Evolutionary conservation across 2,113 vertebrate genomes (phyloP).

Genomic region (Cariama cristata): DNA sequence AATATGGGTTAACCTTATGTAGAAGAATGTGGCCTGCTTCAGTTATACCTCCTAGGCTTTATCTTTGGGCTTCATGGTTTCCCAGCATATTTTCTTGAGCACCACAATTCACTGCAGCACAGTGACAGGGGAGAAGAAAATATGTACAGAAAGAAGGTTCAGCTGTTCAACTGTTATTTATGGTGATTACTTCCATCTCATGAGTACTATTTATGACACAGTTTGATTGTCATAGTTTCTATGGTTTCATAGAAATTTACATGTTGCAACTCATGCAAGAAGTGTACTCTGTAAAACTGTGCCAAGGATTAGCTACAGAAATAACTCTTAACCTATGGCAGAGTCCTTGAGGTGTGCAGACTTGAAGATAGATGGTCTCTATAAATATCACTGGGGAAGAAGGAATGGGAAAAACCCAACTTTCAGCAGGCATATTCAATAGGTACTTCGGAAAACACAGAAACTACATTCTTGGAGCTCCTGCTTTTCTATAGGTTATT

Average conservation of each 20-base stretch:
- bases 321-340: not conserved
- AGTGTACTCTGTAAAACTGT: not conserved
- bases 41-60: not conserved
- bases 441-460: not conserved
- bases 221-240: slow-evolving; percentile 41
- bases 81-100: not conserved
- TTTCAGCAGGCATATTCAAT: not conserved
- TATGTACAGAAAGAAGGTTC: not conserved
- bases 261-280: not conserved
- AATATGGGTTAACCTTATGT: not conserved
- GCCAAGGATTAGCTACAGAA: not conserved
- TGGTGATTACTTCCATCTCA: not conserved
- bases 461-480: not conserved
- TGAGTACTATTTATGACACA: not conserved
- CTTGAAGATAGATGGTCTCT: not conserved
- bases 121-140: not conserved
- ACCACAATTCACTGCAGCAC: not conserved
- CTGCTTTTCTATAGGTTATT: not conserved
- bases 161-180: slow-evolving; percentile 1
- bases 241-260: slow-evolving; percentile 30
- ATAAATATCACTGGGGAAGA: not conserved
- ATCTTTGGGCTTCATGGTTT: not conserved
- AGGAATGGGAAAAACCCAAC: not conserved
- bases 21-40: not conserved
- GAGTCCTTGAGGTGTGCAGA: not conserved